Evolutionary conservation across 2,113 vertebrate genomes (phyloP), one percentile per base, ranked within the genome.

Genomic region (Casuarius casuarius): DNA sequence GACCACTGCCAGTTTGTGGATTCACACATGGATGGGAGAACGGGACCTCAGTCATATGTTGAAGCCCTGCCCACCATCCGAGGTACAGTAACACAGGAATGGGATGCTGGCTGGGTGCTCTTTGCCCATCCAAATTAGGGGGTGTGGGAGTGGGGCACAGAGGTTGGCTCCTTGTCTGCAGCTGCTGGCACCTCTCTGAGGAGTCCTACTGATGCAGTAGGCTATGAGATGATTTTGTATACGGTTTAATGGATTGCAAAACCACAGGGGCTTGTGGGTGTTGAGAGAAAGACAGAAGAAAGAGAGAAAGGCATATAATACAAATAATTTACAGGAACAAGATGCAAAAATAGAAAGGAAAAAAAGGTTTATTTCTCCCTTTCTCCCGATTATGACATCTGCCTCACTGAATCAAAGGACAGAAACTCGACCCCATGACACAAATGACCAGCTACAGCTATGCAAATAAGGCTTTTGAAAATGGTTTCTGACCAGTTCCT

Each of bases 1-100:
- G 99, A 99, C 97, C 99, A 99, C 86, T 99, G 99, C 95, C 99
- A 99, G 73, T 99, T 99, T 98, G 99, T 99, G 94, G 99, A 99
- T 97, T 99, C 99, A 31, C 98, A 99, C 94, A 96, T 99, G 92
- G 99, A 99, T 7, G 99, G 99, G 96, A 98, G 99, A 97, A 99
- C 99, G 0, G 99, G 99, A 84, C 99, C 99, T 31, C 98, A 98
- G 80, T 98, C 98, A 0, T 98, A 99, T 6, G 95, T 99, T 38
- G 98, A 98, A 92, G 98, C 97, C 82, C 97, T 99, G 89, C 99
- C 99, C 73, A 97, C 98, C 68, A 98, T 99, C 95, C 98, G 97
- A 98, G 99, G 99, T 99, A 98, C 61, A 20, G 42, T 42, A 56
- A 0, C 2, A 7, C 1, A 40, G 16, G 44, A 80, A 12, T 28